phyloP scores from a whole-genome alignment of 1,140 invertebrate species.

The Littorina saxatilis region DNA sequence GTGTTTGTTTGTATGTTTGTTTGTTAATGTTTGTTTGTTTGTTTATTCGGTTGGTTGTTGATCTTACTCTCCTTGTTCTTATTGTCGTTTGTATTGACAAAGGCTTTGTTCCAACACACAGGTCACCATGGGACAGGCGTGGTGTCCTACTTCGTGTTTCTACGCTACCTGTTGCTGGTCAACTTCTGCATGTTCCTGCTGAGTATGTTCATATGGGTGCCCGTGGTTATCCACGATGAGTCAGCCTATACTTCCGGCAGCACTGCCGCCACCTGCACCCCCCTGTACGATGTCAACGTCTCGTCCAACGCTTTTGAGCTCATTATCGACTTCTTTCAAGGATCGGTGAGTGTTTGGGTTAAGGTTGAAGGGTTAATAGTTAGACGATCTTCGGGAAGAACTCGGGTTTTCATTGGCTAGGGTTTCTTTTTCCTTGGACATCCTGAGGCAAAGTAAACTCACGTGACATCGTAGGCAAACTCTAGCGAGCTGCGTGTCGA shows the following conservation, averaged over 20 bases:
- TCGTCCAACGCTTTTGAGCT: conserved; percentile 43
- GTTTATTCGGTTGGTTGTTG: too few relatives aligned
- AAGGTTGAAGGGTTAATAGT: too few relatives aligned
- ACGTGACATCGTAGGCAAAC: too few relatives aligned
- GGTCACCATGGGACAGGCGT: conserved; percentile 70
- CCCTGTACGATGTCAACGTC: conserved; percentile 48
- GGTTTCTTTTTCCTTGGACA: too few relatives aligned
- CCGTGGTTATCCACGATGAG: conserved; percentile 42
- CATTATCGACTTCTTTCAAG: conserved; percentile 64
- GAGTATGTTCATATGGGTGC: conserved; percentile 54
- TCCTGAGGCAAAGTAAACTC: too few relatives aligned
- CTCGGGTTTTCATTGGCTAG: too few relatives aligned
- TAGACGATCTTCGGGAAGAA: too few relatives aligned
- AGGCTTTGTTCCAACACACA: conserved; percentile 40
- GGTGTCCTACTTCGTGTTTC: conserved; percentile 68
- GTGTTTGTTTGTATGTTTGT: too few relatives aligned
- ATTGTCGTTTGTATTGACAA: too few relatives aligned
- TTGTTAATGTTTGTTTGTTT: too few relatives aligned
- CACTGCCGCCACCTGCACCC: conserved; percentile 33
- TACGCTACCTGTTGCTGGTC: conserved; percentile 63
- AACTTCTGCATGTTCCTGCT: conserved; percentile 64
- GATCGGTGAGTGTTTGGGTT: conserved; percentile 64
- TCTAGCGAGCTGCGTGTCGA: too few relatives aligned
- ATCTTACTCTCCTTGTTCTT: too few relatives aligned
- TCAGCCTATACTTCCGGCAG: conserved; percentile 22